Evolutionary conservation across 2,888 invertebrate genomes (phyloP), one percentile per base, ranked within the genome.

Genomic region (Cantharis rufa): DNA sequence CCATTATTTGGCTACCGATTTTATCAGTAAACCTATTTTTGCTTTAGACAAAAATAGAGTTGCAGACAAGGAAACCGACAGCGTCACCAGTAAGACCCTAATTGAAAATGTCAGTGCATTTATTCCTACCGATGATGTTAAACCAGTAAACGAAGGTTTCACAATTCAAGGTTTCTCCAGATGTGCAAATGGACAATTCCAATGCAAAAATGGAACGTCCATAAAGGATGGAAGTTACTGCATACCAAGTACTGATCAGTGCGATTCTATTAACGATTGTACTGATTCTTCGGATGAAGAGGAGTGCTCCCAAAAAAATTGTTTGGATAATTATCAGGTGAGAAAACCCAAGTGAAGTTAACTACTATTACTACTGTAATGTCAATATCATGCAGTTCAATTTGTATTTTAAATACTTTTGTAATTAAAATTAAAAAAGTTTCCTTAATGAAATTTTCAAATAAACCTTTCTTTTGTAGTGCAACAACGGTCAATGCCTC

Each of bases 261-360:
- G 92, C 79, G 92, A 92, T 84, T 91, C 91, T 0, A 89, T 91
- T 70, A 88, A 89, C 27, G 91, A 92, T 81, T 92, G 92, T 81
- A 90, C 89, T 0, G 92, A 92, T 83, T 91, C 90, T 24, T 92
- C 92, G 0, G 92, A 92, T 84, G 92, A 92, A 84, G 79, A 88
- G 10, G 89, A 90, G 15, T 92, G 92, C 83, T 85, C 88, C 68
- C 87, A 89, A 82, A 88, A 90, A 69, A 89, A 89, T n/a, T 92
- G 92, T 82, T 90, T 89, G 2, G 90, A 90, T 69, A 92, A 92
- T 80, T 92, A 91, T 87, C 89, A 90, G 83, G 88, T 89, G 84
- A 82, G 79, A 78, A 18, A 21, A 24, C 0, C 10, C 21, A 21
- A 5, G 15, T 13, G 2, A 15, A 15, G 15, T 18, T 13, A 0